These are phyloP conservation scores for Thymelicus acteon DNA, from an alignment of 2,888 invertebrate species.

Conservation along the genomic window DNA sequence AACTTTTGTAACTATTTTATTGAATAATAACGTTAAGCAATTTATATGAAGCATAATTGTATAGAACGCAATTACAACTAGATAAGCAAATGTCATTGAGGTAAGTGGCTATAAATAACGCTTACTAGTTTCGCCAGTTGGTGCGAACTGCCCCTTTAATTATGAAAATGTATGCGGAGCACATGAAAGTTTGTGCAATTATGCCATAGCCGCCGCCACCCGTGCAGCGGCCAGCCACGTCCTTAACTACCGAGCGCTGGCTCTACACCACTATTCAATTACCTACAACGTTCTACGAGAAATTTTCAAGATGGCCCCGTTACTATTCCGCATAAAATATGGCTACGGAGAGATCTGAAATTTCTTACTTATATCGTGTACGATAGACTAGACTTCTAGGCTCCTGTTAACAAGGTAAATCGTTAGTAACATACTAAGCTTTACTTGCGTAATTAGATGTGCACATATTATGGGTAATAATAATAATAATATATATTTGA, in stretches of 20 bases:
- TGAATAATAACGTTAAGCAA: neutral
- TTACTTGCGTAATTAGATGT: too few relatives aligned
- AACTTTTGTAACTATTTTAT: neutral
- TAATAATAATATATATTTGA: too few relatives aligned
- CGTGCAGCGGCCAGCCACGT: constrained; percentile 69
- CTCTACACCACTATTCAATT: constrained; percentile 76
- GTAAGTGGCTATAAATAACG: constrained; percentile 71
- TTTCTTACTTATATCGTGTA: constrained; percentile 14
- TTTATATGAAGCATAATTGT: neutral
- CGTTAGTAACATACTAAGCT: too few relatives aligned
- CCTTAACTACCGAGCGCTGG: constrained; percentile 68
- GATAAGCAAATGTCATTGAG: constrained; percentile 60
- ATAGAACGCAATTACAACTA: constrained; percentile 34
- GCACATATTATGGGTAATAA: too few relatives aligned
- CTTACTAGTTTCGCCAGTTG: constrained; percentile 67
- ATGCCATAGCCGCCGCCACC: constrained; percentile 64
- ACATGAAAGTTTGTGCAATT: constrained; percentile 84
- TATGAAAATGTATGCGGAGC: constrained; percentile 84
- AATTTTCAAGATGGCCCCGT: constrained; percentile 66
- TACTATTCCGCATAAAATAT: constrained; percentile 51
- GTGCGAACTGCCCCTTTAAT: constrained; percentile 79
- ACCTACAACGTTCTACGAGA: constrained; percentile 62
- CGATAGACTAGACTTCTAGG: neutral
- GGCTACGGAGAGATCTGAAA: constrained; percentile 14
- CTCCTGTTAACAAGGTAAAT: neutral